Evolutionary conservation across 2,797 vertebrate genomes (phyloP).

Genomic region (Myotis findleyi): DNA sequence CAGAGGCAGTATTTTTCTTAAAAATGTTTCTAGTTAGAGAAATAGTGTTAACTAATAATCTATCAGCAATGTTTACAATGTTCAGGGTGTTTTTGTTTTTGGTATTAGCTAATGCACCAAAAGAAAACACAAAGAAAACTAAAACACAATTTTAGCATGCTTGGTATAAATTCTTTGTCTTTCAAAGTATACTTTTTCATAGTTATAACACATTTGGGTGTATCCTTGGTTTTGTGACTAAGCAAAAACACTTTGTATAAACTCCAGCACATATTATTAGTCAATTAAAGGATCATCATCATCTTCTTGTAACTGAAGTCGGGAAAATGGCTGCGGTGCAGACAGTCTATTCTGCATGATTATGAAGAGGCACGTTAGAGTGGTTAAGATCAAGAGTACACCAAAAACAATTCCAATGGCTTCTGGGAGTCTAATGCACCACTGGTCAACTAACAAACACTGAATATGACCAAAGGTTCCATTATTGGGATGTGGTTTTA

Average conservation of each 20-base stretch:
- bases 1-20: slow-evolving; percentile 61
- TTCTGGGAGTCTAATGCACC: slow-evolving; percentile 87
- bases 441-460: slow-evolving; percentile 90
- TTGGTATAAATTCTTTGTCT: slow-evolving; percentile 55
- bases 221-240: slow-evolving; percentile 2
- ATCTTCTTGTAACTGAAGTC: slow-evolving; percentile 91
- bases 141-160: slow-evolving; percentile 37
- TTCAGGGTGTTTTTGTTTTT: neutral
- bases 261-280: slow-evolving; percentile 62
- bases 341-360: slow-evolving; percentile 84
- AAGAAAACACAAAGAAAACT: slow-evolving; percentile 44
- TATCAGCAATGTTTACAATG: slow-evolving; percentile 23
- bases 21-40: slow-evolving; percentile 52
- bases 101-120: slow-evolving; percentile 21
- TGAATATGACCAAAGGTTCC: slow-evolving; percentile 90
- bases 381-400: slow-evolving; percentile 89
- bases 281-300: slow-evolving; percentile 92
- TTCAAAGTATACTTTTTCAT: slow-evolving; percentile 71
- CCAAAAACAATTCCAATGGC: slow-evolving; percentile 91
- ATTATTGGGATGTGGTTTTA: slow-evolving; percentile 92
- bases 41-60: slow-evolving; percentile 18
- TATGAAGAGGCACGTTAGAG: slow-evolving; percentile 89
- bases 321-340: slow-evolving; percentile 86
- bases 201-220: slow-evolving; percentile 61
- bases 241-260: neutral